Base-by-base conservation (phyloP, 2,888 invertebrate genomes). In the Lymantria dispar region DNA sequence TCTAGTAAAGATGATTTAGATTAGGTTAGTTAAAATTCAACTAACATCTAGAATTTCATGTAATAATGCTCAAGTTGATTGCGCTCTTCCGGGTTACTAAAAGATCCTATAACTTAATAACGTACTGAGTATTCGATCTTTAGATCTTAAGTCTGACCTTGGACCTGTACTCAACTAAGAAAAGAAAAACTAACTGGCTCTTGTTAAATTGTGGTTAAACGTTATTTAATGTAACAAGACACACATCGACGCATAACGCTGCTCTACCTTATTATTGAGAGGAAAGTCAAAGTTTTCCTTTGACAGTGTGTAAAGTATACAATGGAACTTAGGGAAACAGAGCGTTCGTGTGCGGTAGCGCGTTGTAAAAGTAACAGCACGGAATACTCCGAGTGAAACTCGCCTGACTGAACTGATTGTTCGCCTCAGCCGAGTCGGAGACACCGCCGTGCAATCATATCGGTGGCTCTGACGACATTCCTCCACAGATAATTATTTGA, bases 281-380 rank as follows among this genome's bases (percentile, higher is more conserved):
- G 87, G 84, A 87, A 88, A 88, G 86, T 83, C 83, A 83, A 84
- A 85, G 83, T 83, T 84, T 85, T 83, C 78, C 76, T 78, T 72
- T 66, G 74, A 68, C 62, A 68, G 71, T 72, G 72, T 73, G 74
- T 58, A 60, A 58, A 57, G 62, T 62, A 75, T 78, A 87, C 89
- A 89, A 89, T 86, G 75, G 83, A 80, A 80, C 82, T 78, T 79
- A 85, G 84, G 89, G 88, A 88, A 89, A 87, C 87, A 90, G 87
- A 89, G 87, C 88, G 87, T 85, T 85, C 85, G 84, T 91, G 91
- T 81, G 87, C 88, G 87, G 72, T 81, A 79, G 90, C 84, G 88
- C 89, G 89, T 89, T 87, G 86, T 85, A 90, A 89, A 90, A 89
- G 87, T 88, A 87, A 88, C 89, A 88, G 78, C 88, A 78, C 85